Conservation (phyloP, 2,797 vertebrate species). For the Labeo calbasu region DNA sequence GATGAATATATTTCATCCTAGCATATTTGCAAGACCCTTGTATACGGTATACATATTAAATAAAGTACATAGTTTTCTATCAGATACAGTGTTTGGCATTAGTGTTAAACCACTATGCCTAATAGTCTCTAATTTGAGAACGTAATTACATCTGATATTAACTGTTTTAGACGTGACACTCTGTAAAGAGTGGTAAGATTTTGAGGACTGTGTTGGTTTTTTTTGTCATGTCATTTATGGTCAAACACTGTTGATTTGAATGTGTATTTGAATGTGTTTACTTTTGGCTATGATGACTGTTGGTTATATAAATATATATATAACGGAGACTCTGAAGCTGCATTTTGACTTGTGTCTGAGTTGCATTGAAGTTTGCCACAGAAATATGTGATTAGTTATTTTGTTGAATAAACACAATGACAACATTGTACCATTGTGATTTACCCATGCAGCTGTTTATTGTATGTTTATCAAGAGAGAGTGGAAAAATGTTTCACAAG, state of each 20-base stretch:
- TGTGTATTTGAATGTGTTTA: conserved; percentile 19
- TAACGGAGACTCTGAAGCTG: not conserved
- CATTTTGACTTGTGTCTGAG: conserved; percentile 6
- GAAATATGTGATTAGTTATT: not conserved
- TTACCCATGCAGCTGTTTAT: conserved; percentile 28
- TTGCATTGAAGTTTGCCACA: not conserved
- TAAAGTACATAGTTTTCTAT: conserved; percentile 75
- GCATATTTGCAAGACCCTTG: conserved; percentile 55
- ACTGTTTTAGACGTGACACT: conserved; percentile 22
- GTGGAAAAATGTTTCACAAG: conserved; percentile 29
- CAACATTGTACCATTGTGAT: conserved; percentile 20
- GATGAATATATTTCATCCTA: conserved; percentile 61
- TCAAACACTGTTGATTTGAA: conserved; percentile 24
- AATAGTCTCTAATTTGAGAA: conserved; percentile 43
- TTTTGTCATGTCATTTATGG: not conserved
- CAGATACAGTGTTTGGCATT: conserved; percentile 55
- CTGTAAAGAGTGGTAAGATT: conserved; percentile 6
- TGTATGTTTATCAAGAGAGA: conserved; percentile 32
- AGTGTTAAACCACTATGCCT: conserved; percentile 43
- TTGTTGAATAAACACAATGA: conserved; percentile 24
- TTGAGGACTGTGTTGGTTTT: conserved; percentile 5
- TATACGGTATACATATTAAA: conserved; percentile 72
- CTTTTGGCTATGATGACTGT: conserved; percentile 23
- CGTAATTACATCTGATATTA: conserved; percentile 1
- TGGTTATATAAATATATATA: not conserved